These are phyloP conservation scores for Stomatorhinus ivindoensis DNA, from an alignment of 2,113 vertebrate species.

Conservation along the genomic window DNA sequence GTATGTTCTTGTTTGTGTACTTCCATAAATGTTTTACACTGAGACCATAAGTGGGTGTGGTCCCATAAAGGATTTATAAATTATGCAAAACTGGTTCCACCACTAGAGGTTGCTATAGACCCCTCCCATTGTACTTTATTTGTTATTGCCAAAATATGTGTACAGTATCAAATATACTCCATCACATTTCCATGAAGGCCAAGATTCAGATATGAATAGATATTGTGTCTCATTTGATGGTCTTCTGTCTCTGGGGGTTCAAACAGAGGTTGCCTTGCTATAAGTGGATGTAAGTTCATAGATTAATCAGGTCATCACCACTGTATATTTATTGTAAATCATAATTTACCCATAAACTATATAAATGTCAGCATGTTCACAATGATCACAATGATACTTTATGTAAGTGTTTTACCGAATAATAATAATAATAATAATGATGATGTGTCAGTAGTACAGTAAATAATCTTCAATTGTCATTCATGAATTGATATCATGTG, in stretches of 20 bases:
- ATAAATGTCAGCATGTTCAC: not conserved
- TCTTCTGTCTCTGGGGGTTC: not conserved
- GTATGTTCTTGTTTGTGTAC: not conserved
- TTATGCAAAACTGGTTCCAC: not conserved
- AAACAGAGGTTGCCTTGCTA: not conserved
- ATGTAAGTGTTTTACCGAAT: not conserved
- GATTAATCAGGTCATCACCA: not conserved
- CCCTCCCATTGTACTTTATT: not conserved
- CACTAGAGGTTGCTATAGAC: constrained; percentile 11
- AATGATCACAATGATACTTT: not conserved
- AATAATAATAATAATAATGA: not conserved
- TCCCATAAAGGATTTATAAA: not conserved
- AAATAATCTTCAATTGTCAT: not conserved
- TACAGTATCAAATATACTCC: not conserved
- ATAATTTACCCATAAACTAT: not conserved
- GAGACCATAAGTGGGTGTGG: not conserved
- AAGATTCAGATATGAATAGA: not conserved
- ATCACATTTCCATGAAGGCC: not conserved
- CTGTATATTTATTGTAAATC: not conserved
- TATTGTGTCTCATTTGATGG: not conserved
- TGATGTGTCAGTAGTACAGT: not conserved
- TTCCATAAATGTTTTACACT: not conserved
- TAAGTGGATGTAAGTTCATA: not conserved
- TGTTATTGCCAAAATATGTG: not conserved
- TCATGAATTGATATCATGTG: not conserved